These are phyloP conservation scores for Beris morrisii DNA, from an alignment of 2,888 invertebrate species.

Conservation along the genomic window DNA sequence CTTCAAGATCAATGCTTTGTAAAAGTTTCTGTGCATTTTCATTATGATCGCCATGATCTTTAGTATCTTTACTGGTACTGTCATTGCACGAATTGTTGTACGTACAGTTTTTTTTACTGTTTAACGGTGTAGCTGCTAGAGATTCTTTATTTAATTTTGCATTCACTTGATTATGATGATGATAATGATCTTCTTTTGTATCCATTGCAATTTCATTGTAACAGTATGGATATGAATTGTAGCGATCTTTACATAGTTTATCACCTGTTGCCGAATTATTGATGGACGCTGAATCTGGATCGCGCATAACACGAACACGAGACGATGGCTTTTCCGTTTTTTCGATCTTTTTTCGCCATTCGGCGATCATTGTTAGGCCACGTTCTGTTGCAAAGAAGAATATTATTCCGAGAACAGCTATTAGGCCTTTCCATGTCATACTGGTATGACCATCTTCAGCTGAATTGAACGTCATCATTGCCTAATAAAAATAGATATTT, in stretches of 20 bases:
- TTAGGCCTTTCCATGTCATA: slow-evolving; percentile 84
- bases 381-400: slow-evolving; percentile 90
- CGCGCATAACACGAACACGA: slow-evolving; percentile 70
- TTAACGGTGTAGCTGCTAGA: slow-evolving; percentile 26
- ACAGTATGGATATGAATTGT: slow-evolving; percentile 86
- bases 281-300: slow-evolving; percentile 57
- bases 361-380: slow-evolving; percentile 74
- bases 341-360: slow-evolving; percentile 76
- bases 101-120: slow-evolving; percentile 31
- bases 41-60: slow-evolving; percentile 42
- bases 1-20: slow-evolving; percentile 44
- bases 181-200: slow-evolving; percentile 65
- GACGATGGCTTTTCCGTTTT: slow-evolving; percentile 69
- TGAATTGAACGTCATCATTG: slow-evolving; percentile 56
- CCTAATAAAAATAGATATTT: slow-evolving; percentile 45
- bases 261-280: slow-evolving; percentile 54
- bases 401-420: slow-evolving; percentile 71
- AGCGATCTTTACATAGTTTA: slow-evolving; percentile 83
- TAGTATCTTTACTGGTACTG: slow-evolving; percentile 19
- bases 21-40: slow-evolving; percentile 52
- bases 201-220: slow-evolving; percentile 82
- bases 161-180: slow-evolving; percentile 33
- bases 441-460: slow-evolving; percentile 61
- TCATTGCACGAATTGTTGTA: slow-evolving; percentile 28
- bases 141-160: slow-evolving; percentile 19